Base-by-base conservation (phyloP, 1,140 invertebrate species). In the Steinernema feltiae region DNA sequence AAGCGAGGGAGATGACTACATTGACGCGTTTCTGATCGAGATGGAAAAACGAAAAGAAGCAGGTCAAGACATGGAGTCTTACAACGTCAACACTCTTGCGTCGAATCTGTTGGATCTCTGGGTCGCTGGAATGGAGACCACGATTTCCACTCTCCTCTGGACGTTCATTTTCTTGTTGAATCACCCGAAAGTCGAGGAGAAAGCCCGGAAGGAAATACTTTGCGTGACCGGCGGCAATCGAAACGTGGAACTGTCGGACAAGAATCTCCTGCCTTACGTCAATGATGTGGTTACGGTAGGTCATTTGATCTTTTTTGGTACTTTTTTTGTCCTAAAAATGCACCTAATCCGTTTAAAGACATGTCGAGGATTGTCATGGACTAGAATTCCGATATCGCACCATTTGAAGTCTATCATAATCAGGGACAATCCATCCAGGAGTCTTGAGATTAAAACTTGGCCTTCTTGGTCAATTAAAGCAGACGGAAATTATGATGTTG, bases 11-110 rank as follows among this genome's bases (percentile, higher is more conserved):
- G 81, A 87, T 53, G 88, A 89, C 79, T 87, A 89, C 74, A 89
- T 89, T 30, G 89, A 89, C 73, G 84, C 84, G 46, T 89, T 89
- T 76, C 76, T 89, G 0, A 79, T 86, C 32, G 86, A 89, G 78
- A 87, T 89, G 46, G 71, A 84, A n/a, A 72, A 79, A 21, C 53
- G 70, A 18, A 41, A 77, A 24, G 21, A 15, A 2, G 63, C 31
- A 24, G 69, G 72, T 21, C 71, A 31, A 31, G 48, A 0, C 18
- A 0, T 69, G 17, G 31, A 7, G 30, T 70, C 18, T 1, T 29
- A 27, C 35, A 41, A 41, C 18, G 35, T 7, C 35, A 18, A 41
- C 7, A 7, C 35, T 41, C 35, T 41, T 7, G 35, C 35, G 7
- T 7, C 35, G 27, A 53, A 71, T 30, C 18, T 76, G 0, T 48